These are phyloP conservation scores for Campoletis raptor DNA, from an alignment of 2,888 invertebrate species.

Conservation along the genomic window DNA sequence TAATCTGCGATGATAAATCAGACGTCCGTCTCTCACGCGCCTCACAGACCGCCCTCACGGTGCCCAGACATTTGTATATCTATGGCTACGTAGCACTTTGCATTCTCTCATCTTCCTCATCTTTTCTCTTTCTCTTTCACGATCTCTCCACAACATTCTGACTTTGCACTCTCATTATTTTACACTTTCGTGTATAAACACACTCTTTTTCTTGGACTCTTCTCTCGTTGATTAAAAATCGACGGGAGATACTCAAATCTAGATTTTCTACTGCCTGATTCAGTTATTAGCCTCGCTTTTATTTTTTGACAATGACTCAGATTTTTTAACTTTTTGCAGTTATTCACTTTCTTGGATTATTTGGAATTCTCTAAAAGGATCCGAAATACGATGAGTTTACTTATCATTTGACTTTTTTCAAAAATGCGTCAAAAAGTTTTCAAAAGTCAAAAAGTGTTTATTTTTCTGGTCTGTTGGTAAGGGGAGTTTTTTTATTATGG, in stretches of 20 bases:
- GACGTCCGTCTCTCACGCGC: constrained; percentile 66
- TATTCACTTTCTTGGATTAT: not conserved
- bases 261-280: not conserved
- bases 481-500: too few relatives aligned
- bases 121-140: constrained; percentile 28
- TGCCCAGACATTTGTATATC: not conserved
- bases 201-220: constrained; percentile 3
- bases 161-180: constrained; percentile 15
- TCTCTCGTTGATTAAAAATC: not conserved
- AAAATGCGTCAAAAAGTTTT: too few relatives aligned
- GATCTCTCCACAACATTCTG: constrained; percentile 7
- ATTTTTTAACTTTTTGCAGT: not conserved
- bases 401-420: not conserved
- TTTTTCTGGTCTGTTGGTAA: not conserved
- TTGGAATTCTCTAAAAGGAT: too few relatives aligned
- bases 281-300: not conserved
- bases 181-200: constrained; percentile 12
- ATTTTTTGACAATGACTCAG: not conserved
- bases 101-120: constrained; percentile 18
- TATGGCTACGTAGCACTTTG: constrained; percentile 20
- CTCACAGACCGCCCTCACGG: constrained; percentile 50
- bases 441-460: too few relatives aligned
- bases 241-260: not conserved
- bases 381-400: not conserved
- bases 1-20: constrained; percentile 73